These are phyloP conservation scores for Euphydryas editha DNA, from an alignment of 2,888 invertebrate species.

Conservation along the genomic window DNA sequence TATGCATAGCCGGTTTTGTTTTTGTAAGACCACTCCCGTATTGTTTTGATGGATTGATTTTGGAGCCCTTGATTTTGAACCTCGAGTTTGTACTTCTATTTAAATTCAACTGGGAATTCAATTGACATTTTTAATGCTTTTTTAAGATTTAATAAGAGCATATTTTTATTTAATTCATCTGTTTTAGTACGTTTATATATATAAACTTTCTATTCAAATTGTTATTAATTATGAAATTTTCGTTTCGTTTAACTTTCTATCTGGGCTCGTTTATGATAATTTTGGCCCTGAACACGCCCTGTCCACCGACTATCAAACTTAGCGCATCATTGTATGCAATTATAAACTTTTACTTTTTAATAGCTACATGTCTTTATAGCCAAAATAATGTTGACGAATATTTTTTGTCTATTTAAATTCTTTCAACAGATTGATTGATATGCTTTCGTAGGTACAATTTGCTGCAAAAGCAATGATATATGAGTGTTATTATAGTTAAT, in stretches of 20 bases:
- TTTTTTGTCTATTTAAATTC: not conserved
- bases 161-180: too few relatives aligned
- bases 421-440: not conserved
- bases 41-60: conserved; percentile 76
- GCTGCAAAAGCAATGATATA: too few relatives aligned
- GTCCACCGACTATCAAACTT: conserved; percentile 34
- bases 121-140: not conserved
- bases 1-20: conserved; percentile 67
- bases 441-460: not conserved
- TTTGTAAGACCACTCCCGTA: conserved; percentile 63
- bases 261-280: conserved; percentile 30
- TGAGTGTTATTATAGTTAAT: not conserved
- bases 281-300: conserved; percentile 31
- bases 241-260: conserved; percentile 35
- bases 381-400: conserved; percentile 1
- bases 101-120: conserved; percentile 29
- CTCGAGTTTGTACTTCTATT: conserved; percentile 27
- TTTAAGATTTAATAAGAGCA: not conserved
- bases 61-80: conserved; percentile 56
- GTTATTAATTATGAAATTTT: conserved; percentile 18
- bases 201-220: conserved; percentile 9
- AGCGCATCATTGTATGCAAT: conserved; percentile 57
- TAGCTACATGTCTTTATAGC: conserved; percentile 28
- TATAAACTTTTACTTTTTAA: conserved; percentile 67
- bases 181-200: too few relatives aligned